Conservation (phyloP, 2,888 invertebrate genomes). For the Platycheirus rosarum region DNA sequence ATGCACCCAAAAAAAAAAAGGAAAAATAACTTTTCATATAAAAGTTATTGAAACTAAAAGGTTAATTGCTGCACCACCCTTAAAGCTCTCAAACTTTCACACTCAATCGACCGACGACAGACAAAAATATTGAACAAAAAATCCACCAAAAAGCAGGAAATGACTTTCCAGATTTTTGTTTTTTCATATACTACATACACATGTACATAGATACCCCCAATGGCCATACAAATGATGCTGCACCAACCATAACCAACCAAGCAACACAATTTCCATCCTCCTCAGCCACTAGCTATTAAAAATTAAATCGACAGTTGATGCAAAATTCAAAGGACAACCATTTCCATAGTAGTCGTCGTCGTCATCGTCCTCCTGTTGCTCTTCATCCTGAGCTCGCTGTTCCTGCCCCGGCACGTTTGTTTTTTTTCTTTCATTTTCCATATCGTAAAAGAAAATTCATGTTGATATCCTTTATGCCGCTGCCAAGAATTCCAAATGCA, state of each 20-base stretch:
- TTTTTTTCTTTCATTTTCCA: conserved; percentile 44
- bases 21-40: conserved; percentile 26
- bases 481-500: conserved; percentile 70
- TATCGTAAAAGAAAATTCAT: conserved; percentile 59
- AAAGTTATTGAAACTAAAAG: conserved; percentile 48
- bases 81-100: conserved; percentile 52
- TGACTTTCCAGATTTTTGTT: conserved; percentile 17
- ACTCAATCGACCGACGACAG: conserved; percentile 48
- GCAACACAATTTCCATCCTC: conserved; percentile 17
- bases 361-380: conserved; percentile 66
- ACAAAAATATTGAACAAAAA: conserved; percentile 28
- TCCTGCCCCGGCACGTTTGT: background rate
- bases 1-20: background rate
- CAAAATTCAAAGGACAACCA: conserved; percentile 71
- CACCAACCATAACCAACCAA: conserved; percentile 17
- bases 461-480: conserved; percentile 65
- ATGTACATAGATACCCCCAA: too few relatives aligned
- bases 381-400: background rate
- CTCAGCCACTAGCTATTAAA: conserved; percentile 61
- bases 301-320: conserved; percentile 74
- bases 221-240: conserved; percentile 29
- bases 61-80: conserved; percentile 60
- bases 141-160: conserved; percentile 26
- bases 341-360: conserved; percentile 51
- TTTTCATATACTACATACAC: too few relatives aligned